Conservation (phyloP, 2,888 invertebrate genomes). For the Cryptocephalus primarius region DNA sequence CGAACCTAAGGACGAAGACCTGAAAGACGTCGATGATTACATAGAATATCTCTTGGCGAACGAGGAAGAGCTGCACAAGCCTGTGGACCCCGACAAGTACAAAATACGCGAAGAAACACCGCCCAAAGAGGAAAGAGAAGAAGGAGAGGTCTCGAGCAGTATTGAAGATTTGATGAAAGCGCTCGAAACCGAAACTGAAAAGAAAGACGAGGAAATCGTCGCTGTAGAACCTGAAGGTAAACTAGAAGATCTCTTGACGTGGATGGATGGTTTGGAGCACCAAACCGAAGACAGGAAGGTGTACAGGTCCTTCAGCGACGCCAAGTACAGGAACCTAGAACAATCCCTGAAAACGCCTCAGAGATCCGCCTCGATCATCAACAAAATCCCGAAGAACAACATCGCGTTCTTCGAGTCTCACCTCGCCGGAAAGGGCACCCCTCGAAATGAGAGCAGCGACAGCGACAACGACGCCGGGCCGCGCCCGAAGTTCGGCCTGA, state of each 20-base stretch:
- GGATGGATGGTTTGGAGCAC: constrained; percentile 36
- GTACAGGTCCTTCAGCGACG: constrained; percentile 29
- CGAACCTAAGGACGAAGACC: constrained; percentile 33
- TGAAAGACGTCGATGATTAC: constrained; percentile 32
- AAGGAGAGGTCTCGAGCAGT: constrained; percentile 29
- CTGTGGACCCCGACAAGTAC: constrained; percentile 26
- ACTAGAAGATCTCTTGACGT: constrained; percentile 34
- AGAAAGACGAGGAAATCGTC: constrained; percentile 11
- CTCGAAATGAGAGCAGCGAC: constrained; percentile 14
- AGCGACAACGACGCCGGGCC: constrained; percentile 16
- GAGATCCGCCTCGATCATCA: constrained; percentile 26
- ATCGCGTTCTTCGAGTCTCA: constrained; percentile 33
- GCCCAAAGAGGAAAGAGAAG: constrained; percentile 14
- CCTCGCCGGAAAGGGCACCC: constrained; percentile 26
- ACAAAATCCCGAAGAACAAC: constrained; percentile 33
- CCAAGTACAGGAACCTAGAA: constrained; percentile 35
- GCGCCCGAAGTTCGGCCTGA: constrained; percentile 19
- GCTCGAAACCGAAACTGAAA: constrained; percentile 29
- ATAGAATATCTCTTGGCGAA: constrained; percentile 34
- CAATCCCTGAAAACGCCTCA: constrained; percentile 27
- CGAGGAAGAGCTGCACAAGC: constrained; percentile 34
- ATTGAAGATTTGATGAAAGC: constrained; percentile 37
- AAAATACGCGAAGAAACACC: constrained; percentile 9
- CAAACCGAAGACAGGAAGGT: constrained; percentile 27
- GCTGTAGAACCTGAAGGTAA: constrained; percentile 25